Evolutionary conservation across 2,888 invertebrate species (phyloP).

Genomic region (Oxyteleia sp.): DNA sequence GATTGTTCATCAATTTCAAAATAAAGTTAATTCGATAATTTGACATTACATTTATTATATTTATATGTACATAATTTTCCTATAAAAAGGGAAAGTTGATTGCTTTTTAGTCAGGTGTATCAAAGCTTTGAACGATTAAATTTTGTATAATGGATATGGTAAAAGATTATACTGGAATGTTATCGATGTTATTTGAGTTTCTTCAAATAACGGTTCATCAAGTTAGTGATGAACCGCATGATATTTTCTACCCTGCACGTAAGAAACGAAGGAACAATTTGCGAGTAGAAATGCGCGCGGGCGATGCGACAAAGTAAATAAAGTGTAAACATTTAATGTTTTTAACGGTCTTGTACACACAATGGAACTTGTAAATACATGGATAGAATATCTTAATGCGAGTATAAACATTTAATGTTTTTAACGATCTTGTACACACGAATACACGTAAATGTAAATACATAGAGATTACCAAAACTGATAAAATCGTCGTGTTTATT

Average conservation of each 20-base stretch:
- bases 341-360: slow-evolving; percentile 87
- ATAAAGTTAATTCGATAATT: slow-evolving; percentile 2
- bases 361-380: slow-evolving; percentile 86
- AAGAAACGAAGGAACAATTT: slow-evolving; percentile 65
- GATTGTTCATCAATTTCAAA: slow-evolving; percentile 7
- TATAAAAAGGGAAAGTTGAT: neutral
- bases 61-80: neutral
- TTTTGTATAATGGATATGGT: neutral
- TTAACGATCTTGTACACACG: slow-evolving; percentile 87
- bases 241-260: slow-evolving; percentile 73
- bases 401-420: slow-evolving; percentile 87
- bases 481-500: slow-evolving; percentile 66
- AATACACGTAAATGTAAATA: slow-evolving; percentile 87
- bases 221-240: slow-evolving; percentile 7
- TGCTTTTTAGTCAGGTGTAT: neutral
- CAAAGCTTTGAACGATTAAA: neutral
- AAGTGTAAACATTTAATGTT: slow-evolving; percentile 86
- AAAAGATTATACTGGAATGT: slow-evolving; percentile 2
- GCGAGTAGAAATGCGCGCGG: slow-evolving; percentile 68
- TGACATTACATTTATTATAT: slow-evolving; percentile 14
- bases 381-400: slow-evolving; percentile 85
- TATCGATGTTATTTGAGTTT: slow-evolving; percentile 17
- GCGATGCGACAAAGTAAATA: slow-evolving; percentile 78
- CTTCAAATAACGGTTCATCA: too few relatives aligned
- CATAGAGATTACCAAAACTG: slow-evolving; percentile 84